Base-by-base conservation (phyloP, 1,140 invertebrate species). In the Listronotus bonariensis region DNA sequence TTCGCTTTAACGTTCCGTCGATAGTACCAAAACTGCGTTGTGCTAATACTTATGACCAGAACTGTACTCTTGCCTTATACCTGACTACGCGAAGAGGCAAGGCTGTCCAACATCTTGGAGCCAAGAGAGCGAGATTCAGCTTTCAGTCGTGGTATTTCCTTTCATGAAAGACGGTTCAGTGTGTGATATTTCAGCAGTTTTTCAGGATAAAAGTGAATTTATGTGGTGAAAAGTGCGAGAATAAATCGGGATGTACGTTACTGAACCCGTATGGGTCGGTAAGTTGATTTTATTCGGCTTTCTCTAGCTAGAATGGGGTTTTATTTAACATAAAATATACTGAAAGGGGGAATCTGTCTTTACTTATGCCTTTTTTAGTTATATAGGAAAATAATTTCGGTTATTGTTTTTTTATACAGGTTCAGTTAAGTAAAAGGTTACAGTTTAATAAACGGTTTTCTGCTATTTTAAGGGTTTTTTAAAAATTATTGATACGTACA, bases 71-170 rank as follows among this genome's bases (percentile, higher is more conserved):
- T 46, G 49, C 17, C 53, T 58, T 58, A 40, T 62, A 62, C 59
- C 59, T 62, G 59, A 60, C 57, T 34, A 38, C 49, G 59, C 46
- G 56, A 54, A 60, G 57, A 60, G 57, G 55, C 55, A 58, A 58
- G 55, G 57, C 49, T 53, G 38, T 43, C 48, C 59, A 62, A 62
- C 48, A 62, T 53, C 59, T 52, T 18, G 36, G 41, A 36, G 43
- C 45, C 31, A 38, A 59, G 43, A 49, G 42, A 59, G 43, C 56
- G 45, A 31, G 46, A 48, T 59, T 45, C 42, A 49, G 34, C 45
- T 38, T 49, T 59, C 56, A 59, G 56, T 59, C 18, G 45, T 49
- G 36, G 36, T 48, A 38, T 59, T 59, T 48, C 43, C 40, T 59
- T 49, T 49, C 18, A 49, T 36, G 43, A 31, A 36, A 57, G 11